phyloP scores from a whole-genome alignment of 37 sponge, comb jelly and placozoan species.

The Beroe forskalii region DNA sequence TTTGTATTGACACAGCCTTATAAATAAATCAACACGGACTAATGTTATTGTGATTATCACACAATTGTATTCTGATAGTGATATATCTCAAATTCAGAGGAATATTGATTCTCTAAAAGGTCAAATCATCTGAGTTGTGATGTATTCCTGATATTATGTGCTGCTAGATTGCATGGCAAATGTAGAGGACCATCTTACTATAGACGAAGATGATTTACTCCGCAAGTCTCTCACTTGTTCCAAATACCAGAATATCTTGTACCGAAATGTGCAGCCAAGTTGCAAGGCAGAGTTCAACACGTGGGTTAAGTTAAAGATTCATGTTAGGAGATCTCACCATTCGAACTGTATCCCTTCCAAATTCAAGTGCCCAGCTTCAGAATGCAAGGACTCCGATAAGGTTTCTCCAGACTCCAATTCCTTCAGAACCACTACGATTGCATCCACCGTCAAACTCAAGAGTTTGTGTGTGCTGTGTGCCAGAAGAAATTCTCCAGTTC shows the following conservation, averaged over 20 bases:
- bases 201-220: not conserved
- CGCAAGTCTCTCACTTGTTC: not conserved
- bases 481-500: conserved; percentile 10
- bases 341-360: not conserved
- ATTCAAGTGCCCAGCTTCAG: conserved; percentile 23
- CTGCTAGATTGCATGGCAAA: conserved; percentile 19
- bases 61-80: too few relatives aligned
- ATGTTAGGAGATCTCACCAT: not conserved
- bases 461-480: not conserved
- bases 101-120: too few relatives aligned
- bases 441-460: conserved; percentile 21
- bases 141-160: too few relatives aligned
- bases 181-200: not conserved
- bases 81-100: too few relatives aligned
- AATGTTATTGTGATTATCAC: too few relatives aligned
- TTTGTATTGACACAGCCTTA: too few relatives aligned
- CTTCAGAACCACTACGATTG: conserved; percentile 58
- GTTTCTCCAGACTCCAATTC: conserved; percentile 2
- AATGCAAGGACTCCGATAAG: conserved; percentile 5
- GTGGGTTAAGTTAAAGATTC: conserved; percentile 3
- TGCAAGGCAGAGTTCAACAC: not conserved
- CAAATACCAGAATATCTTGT: not conserved
- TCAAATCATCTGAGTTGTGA: too few relatives aligned
- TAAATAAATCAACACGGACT: too few relatives aligned
- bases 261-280: not conserved